Base-by-base conservation (phyloP, 2,113 vertebrate genomes). In the Serinus canaria region DNA sequence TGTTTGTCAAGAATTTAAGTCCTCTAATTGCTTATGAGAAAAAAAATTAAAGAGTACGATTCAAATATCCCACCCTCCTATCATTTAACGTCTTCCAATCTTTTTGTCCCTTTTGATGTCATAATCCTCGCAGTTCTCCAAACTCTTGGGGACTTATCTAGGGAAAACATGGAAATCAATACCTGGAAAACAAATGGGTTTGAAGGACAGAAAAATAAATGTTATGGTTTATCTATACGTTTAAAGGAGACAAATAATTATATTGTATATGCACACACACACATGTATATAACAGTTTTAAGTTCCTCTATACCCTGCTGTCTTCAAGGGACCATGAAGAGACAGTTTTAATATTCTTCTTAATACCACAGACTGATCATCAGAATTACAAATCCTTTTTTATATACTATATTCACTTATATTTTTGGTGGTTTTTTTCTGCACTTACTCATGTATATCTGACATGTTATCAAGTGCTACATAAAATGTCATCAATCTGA, bases 91-190 rank as follows among this genome's bases (percentile, higher is more conserved):
- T 10, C 25, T 86, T 86, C 44, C 55, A 86, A 14, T 60, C 39
- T 86, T 94, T 94, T 94, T 92, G 64, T 64, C 39, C 8, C 18
- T 75, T 92, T 92, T 83, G 55, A 70, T 86, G 59, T 88, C 72
- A 81, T 70, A 88, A 83, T 88, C 39, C 17, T 83, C 55, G 24
- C 10, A 47, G 50, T 91, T 88, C 59, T 93, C 35, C 52, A 90
- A 63, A 70, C 14, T 95, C 23, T 23, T 60, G 33, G 53, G 33
- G 12, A 58, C 11, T 76, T 72, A 53, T 7, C 25, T 63, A 67
- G 27, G 23, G 24, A 88, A 95, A 93, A 81, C 8, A 47, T 14
- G 3, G 37, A 91, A 83, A 90, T 70, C 75, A 81, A 41, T 47
- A 83, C 49, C 80, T 83, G 47, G 49, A 78, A 93, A 95, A 75